A percentile compares a stretch with the other conserved stretches of the same genome.
phyloP scores from a whole-genome alignment of 53 echinoderm and acorn worm genomes.

The Actinopyga echinites region DNA sequence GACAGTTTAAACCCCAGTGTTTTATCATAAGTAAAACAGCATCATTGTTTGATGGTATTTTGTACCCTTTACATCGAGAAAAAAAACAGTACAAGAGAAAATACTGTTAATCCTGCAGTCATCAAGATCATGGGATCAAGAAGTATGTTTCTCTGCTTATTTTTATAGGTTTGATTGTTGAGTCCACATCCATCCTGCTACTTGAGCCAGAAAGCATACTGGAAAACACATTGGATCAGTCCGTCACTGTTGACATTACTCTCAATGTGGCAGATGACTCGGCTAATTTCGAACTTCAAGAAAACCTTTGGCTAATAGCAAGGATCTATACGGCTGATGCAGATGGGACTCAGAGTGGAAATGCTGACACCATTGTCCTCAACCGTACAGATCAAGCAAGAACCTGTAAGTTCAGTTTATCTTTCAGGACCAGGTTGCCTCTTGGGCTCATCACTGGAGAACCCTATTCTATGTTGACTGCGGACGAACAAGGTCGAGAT shows the following conservation, averaged over 20 bases:
- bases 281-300: not conserved
- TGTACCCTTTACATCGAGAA: too few relatives aligned
- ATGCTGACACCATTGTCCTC: not conserved
- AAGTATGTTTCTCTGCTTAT: not conserved
- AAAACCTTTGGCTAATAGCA: not conserved
- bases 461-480: too few relatives aligned
- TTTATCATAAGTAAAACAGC: too few relatives aligned
- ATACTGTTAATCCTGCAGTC: too few relatives aligned
- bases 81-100: too few relatives aligned
- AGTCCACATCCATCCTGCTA: not conserved
- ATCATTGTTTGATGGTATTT: too few relatives aligned
- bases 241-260: not conserved
- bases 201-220: not conserved
- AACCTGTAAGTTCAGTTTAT: not conserved
- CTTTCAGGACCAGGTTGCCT: too few relatives aligned
- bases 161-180: slow-evolving; percentile 12
- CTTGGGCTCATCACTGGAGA: too few relatives aligned
- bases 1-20: too few relatives aligned
- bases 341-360: not conserved
- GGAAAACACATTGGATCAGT: not conserved
- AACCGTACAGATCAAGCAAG: not conserved
- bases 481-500: too few relatives aligned
- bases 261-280: not conserved
- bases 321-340: slow-evolving; percentile 15
- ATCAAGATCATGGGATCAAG: too few relatives aligned